Evolutionary conservation across 2,797 vertebrate genomes (phyloP).

Genomic region (Chloroceryle amazona): DNA sequence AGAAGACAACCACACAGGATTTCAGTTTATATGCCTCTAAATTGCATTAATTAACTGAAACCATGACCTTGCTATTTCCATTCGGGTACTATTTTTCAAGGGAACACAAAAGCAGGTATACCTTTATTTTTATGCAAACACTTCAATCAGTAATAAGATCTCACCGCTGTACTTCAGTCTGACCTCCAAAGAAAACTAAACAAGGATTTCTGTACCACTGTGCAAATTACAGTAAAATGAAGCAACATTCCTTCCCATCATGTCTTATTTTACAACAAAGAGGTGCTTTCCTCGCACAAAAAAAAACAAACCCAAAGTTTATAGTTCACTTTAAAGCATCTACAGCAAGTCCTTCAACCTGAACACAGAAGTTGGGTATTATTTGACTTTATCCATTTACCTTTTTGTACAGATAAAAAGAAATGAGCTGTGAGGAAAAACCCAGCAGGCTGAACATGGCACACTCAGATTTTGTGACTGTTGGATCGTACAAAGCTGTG

Average conservation of each 20-base stretch:
- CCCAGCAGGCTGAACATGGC: not conserved
- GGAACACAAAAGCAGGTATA: constrained; percentile 33
- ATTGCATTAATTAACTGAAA: constrained; percentile 54
- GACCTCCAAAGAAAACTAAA: constrained; percentile 27
- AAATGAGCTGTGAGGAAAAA: not conserved
- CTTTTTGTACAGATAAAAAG: not conserved
- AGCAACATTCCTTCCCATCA: constrained; percentile 9
- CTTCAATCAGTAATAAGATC: constrained; percentile 14
- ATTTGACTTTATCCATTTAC: not conserved
- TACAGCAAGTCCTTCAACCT: not conserved
- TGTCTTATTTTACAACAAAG: constrained; percentile 28
- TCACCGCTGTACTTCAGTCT: not conserved
- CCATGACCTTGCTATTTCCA: constrained; percentile 33
- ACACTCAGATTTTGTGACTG: not conserved
- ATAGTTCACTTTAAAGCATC: not conserved
- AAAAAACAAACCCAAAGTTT: not conserved
- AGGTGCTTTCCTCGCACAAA: not conserved
- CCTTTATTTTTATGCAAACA: not conserved
- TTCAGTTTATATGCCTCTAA: constrained; percentile 19
- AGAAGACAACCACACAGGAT: not conserved
- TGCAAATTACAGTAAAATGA: constrained; percentile 8
- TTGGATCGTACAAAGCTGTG: not conserved
- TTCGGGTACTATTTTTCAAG: constrained; percentile 8
- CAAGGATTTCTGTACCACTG: not conserved
- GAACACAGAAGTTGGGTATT: constrained; percentile 13